Evolutionary conservation across 2,888 invertebrate genomes (phyloP).

Genomic region (Rotaria socialis): DNA sequence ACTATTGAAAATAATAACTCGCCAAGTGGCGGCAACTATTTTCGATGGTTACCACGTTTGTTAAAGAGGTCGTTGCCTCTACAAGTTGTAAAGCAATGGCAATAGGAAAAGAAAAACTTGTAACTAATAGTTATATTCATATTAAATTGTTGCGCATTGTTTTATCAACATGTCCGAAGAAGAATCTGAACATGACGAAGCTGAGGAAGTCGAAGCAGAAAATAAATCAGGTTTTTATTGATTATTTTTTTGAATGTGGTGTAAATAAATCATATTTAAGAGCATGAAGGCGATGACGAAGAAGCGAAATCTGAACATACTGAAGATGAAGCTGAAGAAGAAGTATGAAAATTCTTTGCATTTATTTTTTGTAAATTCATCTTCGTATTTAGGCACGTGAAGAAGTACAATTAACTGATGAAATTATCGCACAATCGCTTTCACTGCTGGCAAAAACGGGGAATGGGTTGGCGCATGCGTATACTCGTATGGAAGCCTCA

Average conservation of each 20-base stretch:
- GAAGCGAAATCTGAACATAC: slow-evolving; percentile 45
- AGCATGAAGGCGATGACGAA: slow-evolving; percentile 46
- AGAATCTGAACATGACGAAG: slow-evolving; percentile 22
- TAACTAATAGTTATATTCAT: not conserved
- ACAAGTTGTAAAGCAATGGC: not conserved
- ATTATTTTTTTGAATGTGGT: not conserved
- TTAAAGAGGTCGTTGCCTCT: slow-evolving; percentile 23
- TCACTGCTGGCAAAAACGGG: slow-evolving; percentile 59
- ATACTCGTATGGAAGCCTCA: slow-evolving; percentile 46
- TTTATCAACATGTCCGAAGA: slow-evolving; percentile 18
- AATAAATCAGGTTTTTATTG: not conserved
- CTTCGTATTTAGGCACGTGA: slow-evolving; percentile 47
- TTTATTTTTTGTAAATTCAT: not conserved
- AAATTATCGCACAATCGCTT: slow-evolving; percentile 51
- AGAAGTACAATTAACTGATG: slow-evolving; percentile 53
- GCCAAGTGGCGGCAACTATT: no score
- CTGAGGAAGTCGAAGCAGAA: slow-evolving; percentile 38
- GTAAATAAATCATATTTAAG: not conserved
- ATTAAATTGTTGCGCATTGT: not conserved
- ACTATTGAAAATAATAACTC: no score
- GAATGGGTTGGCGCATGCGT: slow-evolving; percentile 48
- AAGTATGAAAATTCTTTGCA: not conserved
- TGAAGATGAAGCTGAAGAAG: slow-evolving; percentile 47
- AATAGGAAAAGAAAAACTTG: not conserved
- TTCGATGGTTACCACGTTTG: not conserved